Percentiles rank a stretch among this genome's conserved stretches.
Conservation (phyloP, 2,113 vertebrate species). For the Chaetodon auriga region DNA sequence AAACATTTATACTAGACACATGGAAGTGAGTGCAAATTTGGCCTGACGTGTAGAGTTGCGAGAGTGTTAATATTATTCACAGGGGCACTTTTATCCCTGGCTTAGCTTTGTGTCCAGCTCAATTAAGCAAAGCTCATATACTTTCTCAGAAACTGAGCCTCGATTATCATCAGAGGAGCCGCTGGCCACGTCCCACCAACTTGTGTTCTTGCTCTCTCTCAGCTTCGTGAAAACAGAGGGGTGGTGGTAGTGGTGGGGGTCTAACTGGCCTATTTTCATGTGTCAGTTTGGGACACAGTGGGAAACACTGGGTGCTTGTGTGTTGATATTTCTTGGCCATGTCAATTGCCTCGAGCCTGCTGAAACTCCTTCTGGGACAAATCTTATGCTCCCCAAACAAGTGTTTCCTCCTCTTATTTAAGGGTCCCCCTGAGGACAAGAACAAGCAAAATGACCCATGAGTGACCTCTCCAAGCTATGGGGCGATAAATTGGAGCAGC, state of each 20-base stretch:
- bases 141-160: conserved; percentile 59
- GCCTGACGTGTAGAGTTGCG: conserved; percentile 59
- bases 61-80: conserved; percentile 71
- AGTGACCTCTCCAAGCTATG: conserved; percentile 24
- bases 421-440: conserved; percentile 40
- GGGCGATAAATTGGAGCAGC: conserved; percentile 37
- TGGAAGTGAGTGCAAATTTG: conserved; percentile 59
- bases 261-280: conserved; percentile 42
- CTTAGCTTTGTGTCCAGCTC: conserved; percentile 69
- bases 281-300: conserved; percentile 43
- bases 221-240: conserved; percentile 45
- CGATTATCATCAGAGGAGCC: conserved; percentile 62
- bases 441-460: conserved; percentile 58
- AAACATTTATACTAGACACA: conserved; percentile 57
- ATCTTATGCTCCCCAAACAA: conserved; percentile 61
- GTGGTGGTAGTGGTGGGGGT: conserved; percentile 8
- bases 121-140: conserved; percentile 69
- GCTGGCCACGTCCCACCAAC: conserved; percentile 51
- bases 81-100: conserved; percentile 57
- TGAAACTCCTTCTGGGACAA: conserved; percentile 54
- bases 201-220: conserved; percentile 41
- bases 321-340: conserved; percentile 59
- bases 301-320: conserved; percentile 32
- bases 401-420: conserved; percentile 61
- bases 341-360: conserved; percentile 58